Evolutionary conservation across 2,888 invertebrate genomes (phyloP), one percentile per base, ranked within the genome.

Genomic region (Synanthedon myopaeformis): DNA sequence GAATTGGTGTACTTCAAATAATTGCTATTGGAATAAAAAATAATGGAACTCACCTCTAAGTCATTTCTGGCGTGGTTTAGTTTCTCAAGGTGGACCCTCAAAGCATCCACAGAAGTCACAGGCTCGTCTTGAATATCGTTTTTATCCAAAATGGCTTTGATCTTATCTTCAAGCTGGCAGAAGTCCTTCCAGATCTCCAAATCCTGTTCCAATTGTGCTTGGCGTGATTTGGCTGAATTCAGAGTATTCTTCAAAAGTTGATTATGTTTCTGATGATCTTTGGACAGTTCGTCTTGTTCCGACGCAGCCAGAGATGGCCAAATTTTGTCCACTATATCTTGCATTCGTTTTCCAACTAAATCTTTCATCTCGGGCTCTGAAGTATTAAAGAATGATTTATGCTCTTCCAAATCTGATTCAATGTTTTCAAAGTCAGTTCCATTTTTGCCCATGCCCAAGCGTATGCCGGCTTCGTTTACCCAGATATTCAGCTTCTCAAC

Each of bases 381-480:
- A 58, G 92, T 91, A 51, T 82, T 84, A 74, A 96, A 96, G 90
- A 94, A 96, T 45, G 92, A 90, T 79, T 95, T 96, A 70, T 96
- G 96, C 65, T 96, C 95, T 69, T 96, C 94, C 23, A 97, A 86
- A 68, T 96, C 95, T 6, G 91, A 89, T 51, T 92, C 88, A 8
- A 97, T 92, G 61, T 95, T 95, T 64, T 94, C 94, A 69, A 96
- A 96, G 74, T 97, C 95, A 5, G 97, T 92, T 12, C 96, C 96
- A 59, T 94, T 93, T 67, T 94, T 93, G 58, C 93, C 92, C 68
- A 93, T 91, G 58, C 92, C 91, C 19, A 97, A 76, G 49, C 93
- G 91, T 52, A 92, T 90, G 62, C 93, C 93, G 0, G 96, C 95
- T 69, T 95, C 94, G 65, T 92, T 92, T 0, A 95, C 92, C 95